phyloP scores from a whole-genome alignment of 2,888 invertebrate species.

The Muschampia staudingeri region DNA sequence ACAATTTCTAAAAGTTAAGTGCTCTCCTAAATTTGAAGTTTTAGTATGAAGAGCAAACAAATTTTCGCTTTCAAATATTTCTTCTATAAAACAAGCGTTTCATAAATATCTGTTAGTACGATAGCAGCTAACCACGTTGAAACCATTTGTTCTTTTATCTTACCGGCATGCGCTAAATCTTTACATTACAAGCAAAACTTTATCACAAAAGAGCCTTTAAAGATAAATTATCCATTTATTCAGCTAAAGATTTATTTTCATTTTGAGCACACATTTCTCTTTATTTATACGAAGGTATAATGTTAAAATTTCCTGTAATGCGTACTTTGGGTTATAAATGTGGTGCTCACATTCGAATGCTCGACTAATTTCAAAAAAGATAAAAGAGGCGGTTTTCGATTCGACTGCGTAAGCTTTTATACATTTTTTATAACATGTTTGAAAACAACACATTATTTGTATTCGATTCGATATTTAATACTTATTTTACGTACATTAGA shows the following conservation, averaged over 20 bases:
- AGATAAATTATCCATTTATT: conserved; percentile 46
- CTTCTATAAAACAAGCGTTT: background rate
- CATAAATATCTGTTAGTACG: conserved; percentile 10
- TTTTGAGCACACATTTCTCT: conserved; percentile 43
- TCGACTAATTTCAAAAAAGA: conserved; percentile 1
- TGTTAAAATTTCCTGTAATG: background rate
- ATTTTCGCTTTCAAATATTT: background rate
- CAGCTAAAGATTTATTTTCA: conserved; percentile 48
- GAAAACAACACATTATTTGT: too few relatives aligned
- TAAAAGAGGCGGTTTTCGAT: background rate
- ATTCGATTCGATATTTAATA: too few relatives aligned
- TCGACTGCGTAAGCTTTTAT: background rate
- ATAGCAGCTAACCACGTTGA: conserved; percentile 20
- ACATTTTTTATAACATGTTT: too few relatives aligned
- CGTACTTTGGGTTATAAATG: background rate
- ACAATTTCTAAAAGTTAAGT: background rate
- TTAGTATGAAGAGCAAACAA: background rate
- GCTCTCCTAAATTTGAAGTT: background rate
- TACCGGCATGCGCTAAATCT: background rate
- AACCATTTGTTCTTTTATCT: conserved; percentile 24
- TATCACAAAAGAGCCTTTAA: conserved; percentile 48
- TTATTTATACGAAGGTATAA: conserved; percentile 24
- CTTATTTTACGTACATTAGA: too few relatives aligned
- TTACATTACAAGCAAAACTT: conserved; percentile 29
- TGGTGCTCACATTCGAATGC: background rate